A percentile compares a stretch with the other conserved stretches of the same genome.
Evolutionary conservation across 1,140 invertebrate species (phyloP).

Genomic region (Nylanderia fulva): DNA sequence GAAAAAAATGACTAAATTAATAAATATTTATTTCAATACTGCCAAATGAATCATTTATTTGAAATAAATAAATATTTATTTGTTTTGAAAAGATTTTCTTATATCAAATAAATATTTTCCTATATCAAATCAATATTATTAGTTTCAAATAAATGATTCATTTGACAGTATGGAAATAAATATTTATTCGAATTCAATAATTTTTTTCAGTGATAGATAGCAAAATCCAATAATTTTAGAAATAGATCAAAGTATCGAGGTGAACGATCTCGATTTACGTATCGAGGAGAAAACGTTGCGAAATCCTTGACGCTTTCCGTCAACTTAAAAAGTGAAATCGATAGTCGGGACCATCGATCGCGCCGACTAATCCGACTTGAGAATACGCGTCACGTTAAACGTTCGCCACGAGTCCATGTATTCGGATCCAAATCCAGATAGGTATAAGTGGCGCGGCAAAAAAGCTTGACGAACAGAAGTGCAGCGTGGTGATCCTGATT

Average conservation of each 20-base stretch:
- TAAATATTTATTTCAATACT: too few species aligned
- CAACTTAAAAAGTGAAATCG: constrained; percentile 29
- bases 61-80: too few species aligned
- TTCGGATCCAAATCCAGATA: constrained; percentile 43
- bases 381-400: constrained; percentile 42
- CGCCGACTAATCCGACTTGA: constrained; percentile 46
- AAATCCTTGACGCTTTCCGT: not conserved
- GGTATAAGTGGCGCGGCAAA: constrained; percentile 34
- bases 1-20: too few species aligned
- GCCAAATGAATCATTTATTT: too few species aligned
- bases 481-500: constrained; percentile 39
- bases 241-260: not conserved
- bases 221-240: constrained; percentile 1
- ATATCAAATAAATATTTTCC: too few species aligned
- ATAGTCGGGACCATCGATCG: constrained; percentile 32
- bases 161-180: too few species aligned
- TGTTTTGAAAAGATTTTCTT: too few species aligned
- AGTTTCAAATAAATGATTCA: too few species aligned
- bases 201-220: too few species aligned
- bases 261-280: not conserved
- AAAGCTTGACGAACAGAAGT: constrained; percentile 21
- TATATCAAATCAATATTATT: too few species aligned
- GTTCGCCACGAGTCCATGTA: constrained; percentile 18
- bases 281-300: not conserved
- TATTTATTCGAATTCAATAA: too few species aligned